Evolutionary conservation across 2,113 vertebrate species (phyloP), one percentile per base, ranked within the genome.

Genomic region (Melanotaenia duboulayi): DNA sequence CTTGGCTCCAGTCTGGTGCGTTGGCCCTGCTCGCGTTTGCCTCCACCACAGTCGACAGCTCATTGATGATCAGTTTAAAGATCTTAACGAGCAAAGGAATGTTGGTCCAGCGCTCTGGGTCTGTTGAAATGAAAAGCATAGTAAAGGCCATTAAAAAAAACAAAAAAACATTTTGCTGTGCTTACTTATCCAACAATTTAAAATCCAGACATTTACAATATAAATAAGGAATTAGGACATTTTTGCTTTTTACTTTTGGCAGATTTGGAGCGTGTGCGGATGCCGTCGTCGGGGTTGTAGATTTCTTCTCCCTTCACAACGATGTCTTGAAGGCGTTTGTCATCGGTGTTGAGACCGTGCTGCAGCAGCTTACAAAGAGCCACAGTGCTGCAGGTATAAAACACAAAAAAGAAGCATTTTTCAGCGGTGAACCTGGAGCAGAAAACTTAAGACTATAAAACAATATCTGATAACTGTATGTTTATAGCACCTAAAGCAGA

Each of bases 61-160:
- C 98, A 19, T 98, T 98, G 86, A 99, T 96, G 74, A 99, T 96
- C 77, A 99, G 83, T 85, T 99, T 99, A 68, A 97, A 96, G 83
- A 99, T 96, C 92, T 99, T 99, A 76, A 99, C 96, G 76, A 99
- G 92, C 81, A 99, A 89, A 77, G 98, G 98, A 93, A 99, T 96
- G 93, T 97, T 97, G 74, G 98, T 99, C 97, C 97, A 99, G 40
- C 96, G 94, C 81, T 98, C 97, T 13, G 98, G 98, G 75, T 97
- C 98, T 99, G n/a, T 14, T 61, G 14, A 65, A 81, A 68, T 60
- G 0, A 35, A 66, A 80, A 2, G 37, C 11, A 37, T 7, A 17
- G 7, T 57, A 7, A 58, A 13, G 32, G 32, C 7, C 19, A 28
- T 1, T 9, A 54, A 54, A 44, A 62, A 7, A 62, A 4, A 7